These are phyloP conservation scores for Epsilonema sp. DNA, from an alignment of 2,888 invertebrate genomes.

Conservation along the genomic window DNA sequence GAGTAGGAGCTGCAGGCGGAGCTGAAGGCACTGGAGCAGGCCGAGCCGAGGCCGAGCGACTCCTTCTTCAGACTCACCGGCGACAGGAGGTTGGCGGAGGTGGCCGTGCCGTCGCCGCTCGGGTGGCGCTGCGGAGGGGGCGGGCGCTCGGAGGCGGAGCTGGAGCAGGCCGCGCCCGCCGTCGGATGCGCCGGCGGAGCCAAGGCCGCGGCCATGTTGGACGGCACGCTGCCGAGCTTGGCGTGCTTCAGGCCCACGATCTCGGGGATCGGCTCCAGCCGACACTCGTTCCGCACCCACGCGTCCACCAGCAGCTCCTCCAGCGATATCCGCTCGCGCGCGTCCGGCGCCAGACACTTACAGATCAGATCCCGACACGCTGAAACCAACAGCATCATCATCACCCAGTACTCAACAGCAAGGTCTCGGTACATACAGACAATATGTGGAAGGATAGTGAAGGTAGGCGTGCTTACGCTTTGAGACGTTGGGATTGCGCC, in stretches of 20 bases:
- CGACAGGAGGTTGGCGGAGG: not conserved
- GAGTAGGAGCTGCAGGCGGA: not conserved
- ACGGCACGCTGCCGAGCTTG: constrained; percentile 1
- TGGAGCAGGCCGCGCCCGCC: not conserved
- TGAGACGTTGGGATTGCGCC: constrained; percentile 1
- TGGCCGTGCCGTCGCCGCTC: not conserved
- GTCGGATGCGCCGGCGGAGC: not conserved
- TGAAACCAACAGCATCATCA: too few relatives aligned
- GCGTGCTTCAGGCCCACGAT: not conserved
- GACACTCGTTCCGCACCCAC: constrained; percentile 30
- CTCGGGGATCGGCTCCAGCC: not conserved
- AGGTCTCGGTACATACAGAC: too few relatives aligned
- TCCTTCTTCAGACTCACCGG: not conserved
- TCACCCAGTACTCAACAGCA: constrained; percentile 3
- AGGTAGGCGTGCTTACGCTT: constrained; percentile 5
- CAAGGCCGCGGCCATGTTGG: not conserved
- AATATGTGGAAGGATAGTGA: too few relatives aligned
- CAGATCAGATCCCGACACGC: constrained; percentile 39
- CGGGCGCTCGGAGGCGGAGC: not conserved
- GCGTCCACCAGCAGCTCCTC: constrained; percentile 38
- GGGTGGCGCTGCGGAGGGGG: constrained; percentile 1
- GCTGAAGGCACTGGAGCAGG: constrained; percentile 3
- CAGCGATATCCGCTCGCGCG: constrained; percentile 35
- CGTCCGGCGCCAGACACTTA: constrained; percentile 36
- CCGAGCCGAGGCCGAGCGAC: not conserved